These are phyloP conservation scores for Hypomesus transpacificus DNA, from an alignment of 2,113 vertebrate species.

Conservation along the genomic window DNA sequence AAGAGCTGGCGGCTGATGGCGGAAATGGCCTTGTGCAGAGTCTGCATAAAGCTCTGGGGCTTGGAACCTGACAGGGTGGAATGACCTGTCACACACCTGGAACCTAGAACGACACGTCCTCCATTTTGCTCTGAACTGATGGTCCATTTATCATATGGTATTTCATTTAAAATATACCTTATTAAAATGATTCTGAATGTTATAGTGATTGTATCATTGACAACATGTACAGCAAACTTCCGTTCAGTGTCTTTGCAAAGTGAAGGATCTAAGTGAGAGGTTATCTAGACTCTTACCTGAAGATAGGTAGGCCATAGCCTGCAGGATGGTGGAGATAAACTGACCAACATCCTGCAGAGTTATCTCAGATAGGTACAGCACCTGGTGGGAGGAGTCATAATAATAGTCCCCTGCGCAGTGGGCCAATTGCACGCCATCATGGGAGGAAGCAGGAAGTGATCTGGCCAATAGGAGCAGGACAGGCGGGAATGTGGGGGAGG, in stretches of 20 bases:
- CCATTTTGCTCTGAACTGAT: no score
- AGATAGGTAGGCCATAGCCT: conserved; percentile 71
- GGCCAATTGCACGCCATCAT: conserved; percentile 40
- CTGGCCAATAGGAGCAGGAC: conserved; percentile 71
- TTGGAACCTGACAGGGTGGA: conserved; percentile 47
- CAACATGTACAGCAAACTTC: not conserved
- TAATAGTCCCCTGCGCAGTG: conserved; percentile 68
- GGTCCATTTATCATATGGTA: no score
- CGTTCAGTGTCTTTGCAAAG: not conserved
- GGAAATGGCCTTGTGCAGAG: conserved; percentile 68
- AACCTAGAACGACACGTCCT: no score
- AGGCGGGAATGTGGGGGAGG: conserved; percentile 54
- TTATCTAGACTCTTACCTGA: conserved; percentile 61
- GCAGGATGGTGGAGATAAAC: conserved; percentile 71
- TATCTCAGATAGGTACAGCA: conserved; percentile 72
- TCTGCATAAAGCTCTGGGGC: conserved; percentile 55
- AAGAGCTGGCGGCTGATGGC: conserved; percentile 66
- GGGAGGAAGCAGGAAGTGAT: conserved; percentile 58
- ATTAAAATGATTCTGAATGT: no score
- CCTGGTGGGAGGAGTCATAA: conserved; percentile 73
- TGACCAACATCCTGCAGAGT: conserved; percentile 72
- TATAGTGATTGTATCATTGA: no score
- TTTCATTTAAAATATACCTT: no score
- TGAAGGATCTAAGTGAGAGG: not conserved
- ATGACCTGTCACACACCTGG: not conserved